Evolutionary conservation across 35 echinoderm and acorn worm genomes (phyloP).

Genomic region (Acanthaster planci): DNA sequence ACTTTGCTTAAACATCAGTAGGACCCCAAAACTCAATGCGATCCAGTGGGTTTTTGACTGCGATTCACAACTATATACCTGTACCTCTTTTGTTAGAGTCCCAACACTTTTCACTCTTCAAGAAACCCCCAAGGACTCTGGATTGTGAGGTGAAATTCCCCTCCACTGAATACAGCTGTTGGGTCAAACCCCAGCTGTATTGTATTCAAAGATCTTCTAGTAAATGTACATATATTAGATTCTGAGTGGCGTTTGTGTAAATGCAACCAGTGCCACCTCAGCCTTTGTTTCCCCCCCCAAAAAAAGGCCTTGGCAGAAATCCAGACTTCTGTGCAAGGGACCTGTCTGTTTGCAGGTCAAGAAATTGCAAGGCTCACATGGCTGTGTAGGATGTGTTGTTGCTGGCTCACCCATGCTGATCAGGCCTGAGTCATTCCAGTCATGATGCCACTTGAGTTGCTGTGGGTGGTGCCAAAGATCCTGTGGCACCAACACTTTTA

Average conservation of each 20-base stretch:
- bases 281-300: neutral
- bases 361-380: neutral
- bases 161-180: neutral
- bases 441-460: neutral
- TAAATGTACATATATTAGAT: too few relatives aligned
- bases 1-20: too few relatives aligned
- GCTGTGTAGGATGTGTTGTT: too few relatives aligned
- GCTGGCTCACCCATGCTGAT: too few relatives aligned
- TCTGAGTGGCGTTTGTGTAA: neutral
- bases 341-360: neutral
- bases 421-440: neutral
- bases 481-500: neutral
- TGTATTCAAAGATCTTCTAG: slow-evolving; percentile 23
- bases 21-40: too few relatives aligned
- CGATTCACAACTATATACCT: neutral
- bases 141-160: neutral
- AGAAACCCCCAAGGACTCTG: neutral
- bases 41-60: neutral
- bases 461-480: neutral
- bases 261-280: neutral
- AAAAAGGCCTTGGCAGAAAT: slow-evolving; percentile 16
- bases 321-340: slow-evolving; percentile 4
- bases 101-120: neutral
- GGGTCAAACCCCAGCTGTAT: neutral
- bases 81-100: neutral